These are phyloP conservation scores for Characodon lateralis DNA, from an alignment of 2,797 vertebrate genomes.

Conservation along the genomic window DNA sequence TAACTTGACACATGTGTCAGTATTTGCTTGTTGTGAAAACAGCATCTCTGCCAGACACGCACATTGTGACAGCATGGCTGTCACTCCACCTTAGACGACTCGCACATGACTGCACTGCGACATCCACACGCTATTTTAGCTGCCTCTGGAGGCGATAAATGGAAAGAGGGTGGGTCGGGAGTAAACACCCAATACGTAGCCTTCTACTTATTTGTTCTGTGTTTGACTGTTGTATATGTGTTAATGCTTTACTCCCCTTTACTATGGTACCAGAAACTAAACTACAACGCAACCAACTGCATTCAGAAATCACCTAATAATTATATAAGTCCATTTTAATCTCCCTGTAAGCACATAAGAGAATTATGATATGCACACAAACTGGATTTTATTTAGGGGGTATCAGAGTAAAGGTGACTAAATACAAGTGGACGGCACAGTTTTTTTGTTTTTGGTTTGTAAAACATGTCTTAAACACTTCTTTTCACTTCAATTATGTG, in stretches of 20 bases:
- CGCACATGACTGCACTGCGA: conserved; percentile 28
- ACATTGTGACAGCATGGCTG: conserved; percentile 52
- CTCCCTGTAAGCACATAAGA: not conserved
- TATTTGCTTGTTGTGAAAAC: conserved; percentile 66
- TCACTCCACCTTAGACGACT: conserved; percentile 34
- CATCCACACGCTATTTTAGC: conserved; percentile 25
- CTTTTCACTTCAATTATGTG: not conserved
- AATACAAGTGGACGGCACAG: not conserved
- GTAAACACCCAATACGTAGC: conserved; percentile 2
- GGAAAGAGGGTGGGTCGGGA: not conserved
- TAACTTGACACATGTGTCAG: conserved; percentile 51
- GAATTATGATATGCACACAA: no score
- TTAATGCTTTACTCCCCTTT: not conserved
- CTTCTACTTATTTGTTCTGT: not conserved
- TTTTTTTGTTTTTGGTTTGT: not conserved
- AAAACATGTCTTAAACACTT: not conserved
- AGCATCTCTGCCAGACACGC: conserved; percentile 36
- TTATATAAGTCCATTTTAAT: not conserved
- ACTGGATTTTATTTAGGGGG: not conserved
- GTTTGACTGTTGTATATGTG: not conserved
- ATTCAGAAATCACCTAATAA: not conserved
- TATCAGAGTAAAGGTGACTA: not conserved
- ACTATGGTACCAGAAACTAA: no score
- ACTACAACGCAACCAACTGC: not conserved
- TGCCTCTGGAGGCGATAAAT: not conserved